A percentile compares a stretch with the other conserved stretches of the same genome.
These are phyloP conservation scores for Diplazon laetatorius DNA, from an alignment of 2,888 invertebrate genomes.

Conservation along the genomic window DNA sequence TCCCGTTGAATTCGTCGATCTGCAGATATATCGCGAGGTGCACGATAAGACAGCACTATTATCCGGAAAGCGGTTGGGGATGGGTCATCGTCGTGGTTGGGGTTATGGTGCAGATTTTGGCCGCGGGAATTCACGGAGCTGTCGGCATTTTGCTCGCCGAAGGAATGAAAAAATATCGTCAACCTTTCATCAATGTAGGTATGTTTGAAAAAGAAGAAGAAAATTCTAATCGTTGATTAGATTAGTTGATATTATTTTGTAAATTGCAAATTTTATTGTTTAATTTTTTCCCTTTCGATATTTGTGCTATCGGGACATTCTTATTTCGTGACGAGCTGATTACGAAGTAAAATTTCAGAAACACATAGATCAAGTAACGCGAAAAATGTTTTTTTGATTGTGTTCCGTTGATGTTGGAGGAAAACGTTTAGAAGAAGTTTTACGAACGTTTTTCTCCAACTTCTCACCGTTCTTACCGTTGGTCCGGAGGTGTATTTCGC, in stretches of 20 bases:
- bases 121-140: constrained; percentile 84
- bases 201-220: constrained; percentile 62
- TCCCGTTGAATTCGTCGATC: constrained; percentile 37
- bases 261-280: background rate
- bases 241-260: background rate
- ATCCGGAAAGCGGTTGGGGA: constrained; percentile 86
- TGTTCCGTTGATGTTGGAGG: background rate
- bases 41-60: constrained; percentile 84
- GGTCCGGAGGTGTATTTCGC: constrained; percentile 42
- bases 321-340: no score
- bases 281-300: background rate
- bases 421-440: constrained; percentile 30
- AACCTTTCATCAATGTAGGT: constrained; percentile 76
- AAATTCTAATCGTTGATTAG: no score
- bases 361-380: no score
- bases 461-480: constrained; percentile 21
- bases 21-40: constrained; percentile 72
- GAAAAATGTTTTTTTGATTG: constrained; percentile 1
- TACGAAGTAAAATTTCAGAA: no score
- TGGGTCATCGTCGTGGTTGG: constrained; percentile 85
- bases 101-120: constrained; percentile 84
- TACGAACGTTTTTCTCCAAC: constrained; percentile 12
- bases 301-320: no score
- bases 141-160: constrained; percentile 76
- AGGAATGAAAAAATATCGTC: constrained; percentile 75